phyloP scores from a whole-genome alignment of 2,888 invertebrate species.

The Lysandra coridon region DNA sequence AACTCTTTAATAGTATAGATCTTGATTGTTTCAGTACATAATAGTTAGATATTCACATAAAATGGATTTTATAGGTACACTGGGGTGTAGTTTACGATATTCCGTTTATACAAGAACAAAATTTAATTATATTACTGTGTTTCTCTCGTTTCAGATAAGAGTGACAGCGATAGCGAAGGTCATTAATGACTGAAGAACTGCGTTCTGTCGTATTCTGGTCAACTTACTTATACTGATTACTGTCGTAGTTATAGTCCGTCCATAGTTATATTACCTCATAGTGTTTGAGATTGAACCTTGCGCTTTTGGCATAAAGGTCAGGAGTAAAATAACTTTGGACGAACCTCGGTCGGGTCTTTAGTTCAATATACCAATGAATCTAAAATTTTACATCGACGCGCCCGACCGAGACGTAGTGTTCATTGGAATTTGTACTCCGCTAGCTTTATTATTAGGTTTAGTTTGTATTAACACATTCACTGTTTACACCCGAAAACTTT shows the following conservation, averaged over 20 bases:
- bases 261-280: conserved; percentile 47
- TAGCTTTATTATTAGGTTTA: conserved; percentile 68
- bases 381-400: conserved; percentile 25
- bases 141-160: conserved; percentile 85
- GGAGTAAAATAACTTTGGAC: background rate
- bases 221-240: conserved; percentile 75
- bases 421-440: conserved; percentile 65
- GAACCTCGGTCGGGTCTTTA: conserved; percentile 54
- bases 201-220: conserved; percentile 78
- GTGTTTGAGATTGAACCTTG: background rate
- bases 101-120: background rate
- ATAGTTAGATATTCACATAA: background rate
- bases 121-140: background rate
- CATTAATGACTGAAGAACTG: conserved; percentile 81
- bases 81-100: background rate
- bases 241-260: conserved; percentile 52
- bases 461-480: conserved; percentile 78
- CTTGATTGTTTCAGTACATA: background rate
- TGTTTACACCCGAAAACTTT: conserved; percentile 59
- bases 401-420: conserved; percentile 43
- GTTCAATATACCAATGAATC: conserved; percentile 42
- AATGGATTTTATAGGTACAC: background rate
- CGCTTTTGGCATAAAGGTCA: background rate
- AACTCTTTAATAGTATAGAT: background rate
- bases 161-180: conserved; percentile 96